A percentile compares a stretch with the other conserved stretches of the same genome.
Evolutionary conservation across 2,888 invertebrate species (phyloP).

Genomic region (Laothoe populi): DNA sequence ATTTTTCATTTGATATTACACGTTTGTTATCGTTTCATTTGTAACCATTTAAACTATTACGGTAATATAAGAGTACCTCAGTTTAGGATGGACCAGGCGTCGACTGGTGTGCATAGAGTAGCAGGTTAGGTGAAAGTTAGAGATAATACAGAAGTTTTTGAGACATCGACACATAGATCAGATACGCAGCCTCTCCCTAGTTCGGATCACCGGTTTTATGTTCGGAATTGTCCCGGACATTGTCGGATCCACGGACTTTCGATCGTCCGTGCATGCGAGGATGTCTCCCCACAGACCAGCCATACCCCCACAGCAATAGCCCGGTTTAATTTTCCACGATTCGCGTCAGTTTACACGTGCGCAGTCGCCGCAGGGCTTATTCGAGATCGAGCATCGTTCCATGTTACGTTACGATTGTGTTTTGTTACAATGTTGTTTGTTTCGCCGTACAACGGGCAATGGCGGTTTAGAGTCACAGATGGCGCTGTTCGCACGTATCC

Average conservation of each 20-base stretch:
- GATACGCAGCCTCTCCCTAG: constrained; percentile 70
- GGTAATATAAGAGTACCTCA: constrained; percentile 81
- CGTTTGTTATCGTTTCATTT: constrained; percentile 83
- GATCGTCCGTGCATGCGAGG: not conserved
- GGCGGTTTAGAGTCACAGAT: constrained; percentile 68
- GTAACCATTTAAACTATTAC: constrained; percentile 83
- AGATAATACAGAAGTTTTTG: constrained; percentile 68
- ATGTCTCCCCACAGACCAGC: constrained; percentile 33
- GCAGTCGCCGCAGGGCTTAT: constrained; percentile 83
- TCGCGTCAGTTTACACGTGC: constrained; percentile 61
- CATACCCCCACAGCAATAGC: constrained; percentile 72
- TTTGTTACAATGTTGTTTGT: constrained; percentile 79
- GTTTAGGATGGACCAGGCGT: constrained; percentile 84
- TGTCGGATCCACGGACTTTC: constrained; percentile 32
- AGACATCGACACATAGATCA: constrained; percentile 77
- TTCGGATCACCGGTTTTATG: constrained; percentile 61
- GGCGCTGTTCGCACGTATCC: constrained; percentile 11
- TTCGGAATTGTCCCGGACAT: constrained; percentile 60
- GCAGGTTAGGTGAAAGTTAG: constrained; percentile 72
- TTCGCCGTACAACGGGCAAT: constrained; percentile 63
- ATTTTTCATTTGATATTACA: constrained; percentile 81
- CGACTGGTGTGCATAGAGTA: constrained; percentile 80
- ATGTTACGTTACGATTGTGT: constrained; percentile 78
- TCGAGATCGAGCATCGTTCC: constrained; percentile 76
- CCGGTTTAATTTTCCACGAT: constrained; percentile 73